Evolutionary conservation across 2,888 invertebrate genomes (phyloP).

Genomic region (Theodoxus fluviatilis): DNA sequence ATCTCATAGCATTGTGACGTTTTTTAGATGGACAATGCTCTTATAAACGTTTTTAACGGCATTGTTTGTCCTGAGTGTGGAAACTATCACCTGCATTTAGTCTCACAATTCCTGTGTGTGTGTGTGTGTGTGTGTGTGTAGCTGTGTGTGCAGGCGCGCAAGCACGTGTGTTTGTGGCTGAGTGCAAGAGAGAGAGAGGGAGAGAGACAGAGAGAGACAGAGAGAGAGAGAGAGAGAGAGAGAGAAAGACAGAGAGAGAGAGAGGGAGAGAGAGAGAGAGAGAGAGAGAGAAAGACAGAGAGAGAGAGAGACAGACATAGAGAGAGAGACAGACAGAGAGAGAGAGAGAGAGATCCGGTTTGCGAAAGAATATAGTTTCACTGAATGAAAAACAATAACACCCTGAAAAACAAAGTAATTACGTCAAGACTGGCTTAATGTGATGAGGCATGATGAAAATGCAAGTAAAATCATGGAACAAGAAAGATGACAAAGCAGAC

Average conservation of each 20-base stretch:
- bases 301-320: neutral
- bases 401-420: neutral
- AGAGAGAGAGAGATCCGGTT: neutral
- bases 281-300: slow-evolving; percentile 22
- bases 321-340: neutral
- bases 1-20: too few relatives aligned
- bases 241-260: neutral
- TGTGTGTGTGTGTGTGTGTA: slow-evolving; percentile 21
- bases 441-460: too few relatives aligned
- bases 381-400: neutral
- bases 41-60: neutral
- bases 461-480: too few relatives aligned
- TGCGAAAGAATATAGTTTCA: neutral
- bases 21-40: neutral
- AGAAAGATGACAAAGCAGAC: too few relatives aligned
- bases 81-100: neutral
- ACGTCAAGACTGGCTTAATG: neutral
- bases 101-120: slow-evolving; percentile 1
- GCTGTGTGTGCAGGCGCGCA: neutral
- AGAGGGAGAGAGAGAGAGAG: neutral
- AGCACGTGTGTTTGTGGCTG: slow-evolving; percentile 14
- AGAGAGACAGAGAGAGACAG: too few relatives aligned
- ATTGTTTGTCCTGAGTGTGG: neutral
- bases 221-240: too few relatives aligned
- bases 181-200: neutral